Evolutionary conservation across 2,888 invertebrate genomes (phyloP), one percentile per base, ranked within the genome.

Genomic region (Dryadula phaetusa): DNA sequence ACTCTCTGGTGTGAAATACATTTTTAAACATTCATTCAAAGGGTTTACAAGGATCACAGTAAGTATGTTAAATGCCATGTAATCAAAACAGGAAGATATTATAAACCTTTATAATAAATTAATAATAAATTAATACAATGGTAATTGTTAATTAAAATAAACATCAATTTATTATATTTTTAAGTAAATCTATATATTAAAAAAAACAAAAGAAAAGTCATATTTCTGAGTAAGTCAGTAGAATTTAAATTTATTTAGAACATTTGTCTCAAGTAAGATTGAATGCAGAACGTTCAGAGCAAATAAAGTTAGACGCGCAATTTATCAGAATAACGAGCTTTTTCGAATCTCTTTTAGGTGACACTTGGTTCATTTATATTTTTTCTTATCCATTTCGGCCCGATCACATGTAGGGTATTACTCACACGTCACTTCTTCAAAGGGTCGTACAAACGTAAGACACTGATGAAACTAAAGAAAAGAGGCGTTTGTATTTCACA

Each of bases 321-420:
- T 90, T 89, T 89, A 90, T 90, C 87, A 88, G 88, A 82, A 86
- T 88, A 90, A 91, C 85, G 90, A 90, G 87, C 84, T 87, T 88
- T 88, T 85, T 83, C 85, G 85, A 89, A 90, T 89, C 88, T 88
- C 87, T 81, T 85, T 85, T 86, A 81, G 85, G 88, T 87, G 90
- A 86, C 89, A 84, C 83, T 82, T 77, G 85, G 86, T 88, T 89
- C 90, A 90, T 90, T 90, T 90, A 86, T 90, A 87, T 88, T 87
- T 90, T 84, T 87, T 88, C 88, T 90, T 87, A 90, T 87, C 88
- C 88, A 81, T 87, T 88, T 82, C 82, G 81, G 79, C 84, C 85
- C 86, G 85, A 88, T 90, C 90, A 89, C 89, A 87, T 86, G 85
- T 86, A 76, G 81, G 82, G 82, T 83, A 86, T 88, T 87, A 86